These are phyloP conservation scores for Hyaena hyaena DNA, from an alignment of 2,113 vertebrate genomes.

Conservation along the genomic window DNA sequence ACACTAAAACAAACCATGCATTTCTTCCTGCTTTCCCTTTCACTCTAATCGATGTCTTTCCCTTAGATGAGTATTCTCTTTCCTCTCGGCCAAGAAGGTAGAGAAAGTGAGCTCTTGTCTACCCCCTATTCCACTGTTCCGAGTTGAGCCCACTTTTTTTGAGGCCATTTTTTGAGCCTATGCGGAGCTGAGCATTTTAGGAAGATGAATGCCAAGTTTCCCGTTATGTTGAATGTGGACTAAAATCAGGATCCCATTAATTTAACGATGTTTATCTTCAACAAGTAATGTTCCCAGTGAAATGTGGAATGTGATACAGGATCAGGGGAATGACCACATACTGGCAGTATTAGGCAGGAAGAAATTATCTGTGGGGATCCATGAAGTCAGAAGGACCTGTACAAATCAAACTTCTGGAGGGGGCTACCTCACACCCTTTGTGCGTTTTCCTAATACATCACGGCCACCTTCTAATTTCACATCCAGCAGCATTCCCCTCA, in stretches of 20 bases:
- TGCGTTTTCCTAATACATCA: not conserved
- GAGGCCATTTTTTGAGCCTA: too few relatives aligned
- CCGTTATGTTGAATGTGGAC: not conserved
- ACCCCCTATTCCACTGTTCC: not conserved
- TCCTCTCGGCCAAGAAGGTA: not conserved
- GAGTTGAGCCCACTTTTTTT: not conserved
- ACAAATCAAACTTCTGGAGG: not conserved
- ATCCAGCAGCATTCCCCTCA: not conserved
- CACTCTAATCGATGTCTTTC: not conserved
- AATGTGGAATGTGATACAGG: not conserved
- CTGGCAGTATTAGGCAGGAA: too few relatives aligned
- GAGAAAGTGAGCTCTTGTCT: not conserved
- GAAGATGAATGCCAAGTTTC: not conserved
- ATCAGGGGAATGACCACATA: not conserved
- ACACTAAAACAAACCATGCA: not conserved
- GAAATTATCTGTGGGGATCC: not conserved
- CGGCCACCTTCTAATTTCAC: not conserved
- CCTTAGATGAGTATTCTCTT: not conserved
- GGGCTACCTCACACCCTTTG: not conserved
- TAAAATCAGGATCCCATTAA: not conserved
- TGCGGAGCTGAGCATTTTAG: not conserved
- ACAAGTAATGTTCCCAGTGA: not conserved
- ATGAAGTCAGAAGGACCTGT: not conserved
- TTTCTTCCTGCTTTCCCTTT: not conserved
- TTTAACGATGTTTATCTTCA: not conserved